Conservation (phyloP, 2,113 vertebrate species). For the Pachypanchax playfairii region DNA sequence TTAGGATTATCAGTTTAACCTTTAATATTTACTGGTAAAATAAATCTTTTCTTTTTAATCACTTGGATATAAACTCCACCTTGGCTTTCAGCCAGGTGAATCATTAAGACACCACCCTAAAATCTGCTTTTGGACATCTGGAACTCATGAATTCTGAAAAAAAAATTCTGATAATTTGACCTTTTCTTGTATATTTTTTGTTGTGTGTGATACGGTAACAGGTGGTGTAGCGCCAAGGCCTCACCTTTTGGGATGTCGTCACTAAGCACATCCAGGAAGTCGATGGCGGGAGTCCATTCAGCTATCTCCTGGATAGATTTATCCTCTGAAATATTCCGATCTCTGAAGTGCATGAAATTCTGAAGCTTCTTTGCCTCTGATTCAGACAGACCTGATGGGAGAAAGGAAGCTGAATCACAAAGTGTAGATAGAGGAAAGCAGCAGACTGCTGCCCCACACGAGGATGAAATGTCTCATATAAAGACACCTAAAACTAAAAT, state of each 20-base stretch:
- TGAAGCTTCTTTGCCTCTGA: conserved; percentile 84
- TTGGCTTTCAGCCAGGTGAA: conserved; percentile 7
- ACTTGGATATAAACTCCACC: not conserved
- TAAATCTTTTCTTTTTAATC: not conserved
- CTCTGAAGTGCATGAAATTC: conserved; percentile 88
- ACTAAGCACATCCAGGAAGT: conserved; percentile 90
- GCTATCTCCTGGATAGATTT: conserved; percentile 86
- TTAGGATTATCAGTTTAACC: not conserved
- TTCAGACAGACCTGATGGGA: conserved; percentile 83
- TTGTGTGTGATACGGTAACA: not conserved
- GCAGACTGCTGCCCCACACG: not conserved
- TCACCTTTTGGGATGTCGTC: conserved; percentile 91
- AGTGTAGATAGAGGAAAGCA: too few species aligned
- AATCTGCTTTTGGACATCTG: conserved; percentile 7
- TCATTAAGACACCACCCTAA: not conserved
- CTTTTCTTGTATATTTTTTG: not conserved
- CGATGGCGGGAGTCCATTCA: conserved; percentile 85
- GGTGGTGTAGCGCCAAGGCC: not conserved
- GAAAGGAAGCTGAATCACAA: not conserved
- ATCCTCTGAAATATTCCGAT: conserved; percentile 81
- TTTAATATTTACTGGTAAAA: conserved; percentile 4
- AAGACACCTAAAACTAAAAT: not conserved
- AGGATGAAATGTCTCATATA: not conserved
- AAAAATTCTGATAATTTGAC: not conserved
- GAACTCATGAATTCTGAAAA: not conserved